Evolutionary conservation across 1,140 invertebrate genomes (phyloP), one percentile per base, ranked within the genome.

Genomic region (Agrilus planipennis): DNA sequence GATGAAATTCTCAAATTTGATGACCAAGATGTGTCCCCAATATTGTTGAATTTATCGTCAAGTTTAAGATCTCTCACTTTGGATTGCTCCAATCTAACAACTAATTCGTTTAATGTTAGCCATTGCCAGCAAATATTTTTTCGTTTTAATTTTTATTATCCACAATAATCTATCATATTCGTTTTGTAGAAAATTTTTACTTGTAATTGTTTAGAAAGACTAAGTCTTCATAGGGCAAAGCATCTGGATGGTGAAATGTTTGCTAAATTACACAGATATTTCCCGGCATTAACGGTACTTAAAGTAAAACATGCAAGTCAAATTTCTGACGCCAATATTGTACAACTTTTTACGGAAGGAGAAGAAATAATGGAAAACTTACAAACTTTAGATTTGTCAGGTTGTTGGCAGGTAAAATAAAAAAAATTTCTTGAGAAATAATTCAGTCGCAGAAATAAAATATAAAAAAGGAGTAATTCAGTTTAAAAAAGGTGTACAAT

Each of bases 161-260:
- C 36, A 38, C 4, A 38, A 5, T 38, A 7, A 39, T 28, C 4
- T 39, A n/a, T 12, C 6, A 21, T 41, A 11, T 29, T 28, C 16
- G 9, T n/a, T 10, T 42, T 39, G 28, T 17, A 50, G 45, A 20
- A 14, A 17, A 19, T 52, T 12, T 23, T 43, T 27, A 12, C 43
- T 12, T 52, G 50, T 19, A 34, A 32, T 3, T 38, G 38, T 21
- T 23, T 52, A 12, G 31, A 46, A 36, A 31, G 20, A 22, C 21
- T 52, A n/a, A 20, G 27, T 27, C 40, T 52, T 27, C 39, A 45
- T 15, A 32, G 35, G 9, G 47, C 46, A 14, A 34, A 22, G 2
- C 46, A 50, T 43, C 31, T 52, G n/a, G 28, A 35, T 3, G 34
- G 36, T 2, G 39, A 46, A 2, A 23, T 45, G 21, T 42, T 52